Conservation (phyloP, 1,140 invertebrate species). For the Samia ricini region DNA sequence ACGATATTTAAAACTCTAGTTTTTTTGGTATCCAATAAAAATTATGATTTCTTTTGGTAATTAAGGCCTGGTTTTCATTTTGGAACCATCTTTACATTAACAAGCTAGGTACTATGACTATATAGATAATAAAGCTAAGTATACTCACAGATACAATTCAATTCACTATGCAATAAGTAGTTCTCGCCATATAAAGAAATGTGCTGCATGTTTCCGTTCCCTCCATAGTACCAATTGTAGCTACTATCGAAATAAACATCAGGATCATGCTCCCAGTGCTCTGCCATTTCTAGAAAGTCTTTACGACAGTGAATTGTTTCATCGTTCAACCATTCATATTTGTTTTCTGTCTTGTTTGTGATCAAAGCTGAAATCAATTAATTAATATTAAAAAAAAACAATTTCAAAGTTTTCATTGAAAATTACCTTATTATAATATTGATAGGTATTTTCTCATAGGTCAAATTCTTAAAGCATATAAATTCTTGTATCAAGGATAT, state of each 20-base stretch:
- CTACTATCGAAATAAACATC: constrained; percentile 50
- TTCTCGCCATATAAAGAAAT: constrained; percentile 40
- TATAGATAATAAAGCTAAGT: neutral
- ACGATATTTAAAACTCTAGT: too few relatives aligned
- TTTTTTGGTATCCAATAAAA: too few relatives aligned
- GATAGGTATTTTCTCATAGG: constrained; percentile 4
- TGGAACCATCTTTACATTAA: too few relatives aligned
- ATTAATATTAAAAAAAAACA: too few relatives aligned
- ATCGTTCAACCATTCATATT: constrained; percentile 45
- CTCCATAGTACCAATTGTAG: constrained; percentile 70
- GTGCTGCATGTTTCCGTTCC: constrained; percentile 53
- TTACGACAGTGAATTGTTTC: constrained; percentile 56
- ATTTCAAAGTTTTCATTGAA: too few relatives aligned
- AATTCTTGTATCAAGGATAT: too few relatives aligned
- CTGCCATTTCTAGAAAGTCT: constrained; percentile 51
- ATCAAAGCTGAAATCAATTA: constrained; percentile 12
- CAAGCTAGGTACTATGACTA: neutral
- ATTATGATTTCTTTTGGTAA: too few relatives aligned
- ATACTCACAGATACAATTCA: constrained; percentile 56
- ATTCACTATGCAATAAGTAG: constrained; percentile 58
- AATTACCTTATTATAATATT: neutral
- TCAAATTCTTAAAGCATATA: constrained; percentile 3
- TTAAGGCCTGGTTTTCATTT: too few relatives aligned
- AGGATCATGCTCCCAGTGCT: constrained; percentile 49
- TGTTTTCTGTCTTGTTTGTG: constrained; percentile 12